Evolutionary conservation across 2,888 invertebrate species (phyloP), one percentile per base, ranked within the genome.

Genomic region (Cataglyphis rosenhaueri): DNA sequence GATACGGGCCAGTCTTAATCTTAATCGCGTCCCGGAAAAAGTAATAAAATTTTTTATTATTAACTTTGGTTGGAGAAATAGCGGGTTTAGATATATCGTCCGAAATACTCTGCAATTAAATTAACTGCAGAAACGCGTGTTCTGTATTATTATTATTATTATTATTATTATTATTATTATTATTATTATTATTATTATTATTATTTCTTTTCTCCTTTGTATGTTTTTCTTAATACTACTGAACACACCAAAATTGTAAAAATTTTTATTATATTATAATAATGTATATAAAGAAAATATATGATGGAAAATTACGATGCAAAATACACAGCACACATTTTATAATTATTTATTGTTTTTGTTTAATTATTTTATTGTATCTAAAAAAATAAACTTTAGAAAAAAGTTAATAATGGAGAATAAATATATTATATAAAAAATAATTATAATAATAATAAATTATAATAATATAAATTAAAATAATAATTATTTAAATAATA

Each of bases 1-100:
- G 84, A 86, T 84, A 82, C 84, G 79, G 82, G 79, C 48, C 52
- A 57, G 48, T 12, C 55, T 65, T 38, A 59, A 55, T 18, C 21
- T 65, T 71, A 79, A 83, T 85, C 81, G 32, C 44, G 64, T 62
- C 18, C 64, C 38, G 57, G 65, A 65, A 79, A 57, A 73, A 65
- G 6, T 38, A n/a, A 57, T 76, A 66, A 76, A 76, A 57, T 41
- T 65, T 66, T 29, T 76, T 76, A 57, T 57, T 59, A 44, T 78
- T 70, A 78, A 29, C 32, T 70, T 59, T 12, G 32, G 25, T 29
- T 12, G 18, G 44, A 44, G 25, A 44, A 66, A 68, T 70, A 44
- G 41, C 38, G 15, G 15, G 25, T 75, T 35, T 9, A 57, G 8
- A 9, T 15, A 35, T 10, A 68, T 12, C 18, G 25, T 41, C 57